phyloP scores from a whole-genome alignment of 1,140 invertebrate species.

The Papilio dardanus region DNA sequence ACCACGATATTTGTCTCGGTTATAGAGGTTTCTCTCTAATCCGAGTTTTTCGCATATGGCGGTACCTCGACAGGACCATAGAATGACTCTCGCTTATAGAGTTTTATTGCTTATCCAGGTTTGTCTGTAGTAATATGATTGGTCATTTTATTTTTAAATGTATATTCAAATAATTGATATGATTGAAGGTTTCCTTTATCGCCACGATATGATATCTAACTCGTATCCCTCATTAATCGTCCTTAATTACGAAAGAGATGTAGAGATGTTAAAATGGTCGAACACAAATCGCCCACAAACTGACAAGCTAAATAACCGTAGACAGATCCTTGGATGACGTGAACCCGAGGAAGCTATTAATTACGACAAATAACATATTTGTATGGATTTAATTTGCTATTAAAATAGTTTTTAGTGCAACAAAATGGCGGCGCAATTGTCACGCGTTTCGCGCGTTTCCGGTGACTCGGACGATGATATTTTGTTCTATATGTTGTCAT shows the following conservation, averaged over 20 bases:
- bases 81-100: too few species aligned
- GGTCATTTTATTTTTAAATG: neutral
- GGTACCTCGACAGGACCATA: too few species aligned
- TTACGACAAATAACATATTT: constrained; percentile 69
- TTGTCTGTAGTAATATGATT: too few species aligned
- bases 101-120: too few species aligned
- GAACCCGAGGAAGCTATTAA: constrained; percentile 70
- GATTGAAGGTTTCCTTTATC: constrained; percentile 10
- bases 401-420: constrained; percentile 54
- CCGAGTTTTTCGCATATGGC: too few species aligned
- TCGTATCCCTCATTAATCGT: constrained; percentile 74
- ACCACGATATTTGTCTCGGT: too few species aligned
- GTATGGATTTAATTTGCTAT: constrained; percentile 70
- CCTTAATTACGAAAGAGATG: constrained; percentile 76
- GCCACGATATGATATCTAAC: constrained; percentile 51
- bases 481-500: neutral
- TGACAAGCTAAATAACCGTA: constrained; percentile 76
- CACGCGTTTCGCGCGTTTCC: constrained; percentile 42
- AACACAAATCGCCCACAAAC: constrained; percentile 73
- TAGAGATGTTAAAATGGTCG: constrained; percentile 73
- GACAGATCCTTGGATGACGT: constrained; percentile 75
- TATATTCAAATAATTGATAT: neutral
- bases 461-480: neutral
- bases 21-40: neutral
- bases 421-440: constrained; percentile 56